These are phyloP conservation scores for Brachionus plicatilis DNA, from an alignment of 1,140 invertebrate species.

Conservation along the genomic window DNA sequence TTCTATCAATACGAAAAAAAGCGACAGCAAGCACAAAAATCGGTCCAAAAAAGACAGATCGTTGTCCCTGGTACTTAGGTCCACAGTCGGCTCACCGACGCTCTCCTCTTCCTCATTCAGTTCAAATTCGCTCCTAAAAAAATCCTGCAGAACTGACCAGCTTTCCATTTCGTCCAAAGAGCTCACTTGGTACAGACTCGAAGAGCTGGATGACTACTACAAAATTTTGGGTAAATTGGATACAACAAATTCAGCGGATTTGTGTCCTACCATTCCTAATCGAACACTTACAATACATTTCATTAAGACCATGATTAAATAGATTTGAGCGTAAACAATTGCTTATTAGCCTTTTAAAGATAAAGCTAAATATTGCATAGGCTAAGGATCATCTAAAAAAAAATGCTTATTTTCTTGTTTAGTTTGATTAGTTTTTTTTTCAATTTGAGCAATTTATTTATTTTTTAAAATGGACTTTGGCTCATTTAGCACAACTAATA, in stretches of 20 bases:
- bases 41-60: background rate
- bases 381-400: background rate
- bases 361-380: background rate
- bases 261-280: background rate
- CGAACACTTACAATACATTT: background rate
- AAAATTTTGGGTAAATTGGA: constrained; percentile 28
- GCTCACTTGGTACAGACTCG: constrained; percentile 32
- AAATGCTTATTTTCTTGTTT: background rate
- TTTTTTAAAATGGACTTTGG: background rate
- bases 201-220: constrained; percentile 27
- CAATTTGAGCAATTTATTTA: background rate
- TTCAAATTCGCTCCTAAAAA: background rate
- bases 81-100: background rate
- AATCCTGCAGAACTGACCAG: background rate
- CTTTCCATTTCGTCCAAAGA: background rate
- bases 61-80: background rate
- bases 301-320: background rate
- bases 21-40: background rate
- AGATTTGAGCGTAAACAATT: background rate
- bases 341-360: background rate
- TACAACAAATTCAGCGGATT: background rate
- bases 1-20: background rate
- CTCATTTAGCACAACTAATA: background rate
- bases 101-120: background rate
- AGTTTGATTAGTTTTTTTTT: background rate